Base-by-base conservation (phyloP, 2,797 vertebrate species). In the Chaunax sp. region DNA sequence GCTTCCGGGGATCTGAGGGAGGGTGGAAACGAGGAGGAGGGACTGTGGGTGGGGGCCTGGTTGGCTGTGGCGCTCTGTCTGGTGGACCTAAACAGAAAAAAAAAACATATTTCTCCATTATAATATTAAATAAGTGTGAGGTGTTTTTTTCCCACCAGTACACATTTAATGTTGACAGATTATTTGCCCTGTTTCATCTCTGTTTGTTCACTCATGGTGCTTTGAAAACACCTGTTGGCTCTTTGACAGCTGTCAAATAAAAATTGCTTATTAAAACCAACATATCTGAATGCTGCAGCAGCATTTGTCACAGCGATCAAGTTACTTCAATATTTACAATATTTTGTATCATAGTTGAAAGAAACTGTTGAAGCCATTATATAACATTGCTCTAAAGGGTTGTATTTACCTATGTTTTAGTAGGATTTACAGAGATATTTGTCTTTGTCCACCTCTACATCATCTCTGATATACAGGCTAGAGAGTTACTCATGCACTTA, bases 61-160 rank as follows among this genome's bases (percentile, higher is more conserved):
- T 99, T 2, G 98, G 98, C 87, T 98, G 96, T 58, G 95, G 94
- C 43, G 95, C 95, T 92, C 95, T 97, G 88, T 98, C 97, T 73
- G 98, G 98, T 82, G 98, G 98, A 92, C 98, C 98, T 99, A 83
- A 69, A 85, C 51, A 72, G 1, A 52, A 26, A 41, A 60, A 44
- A 47, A 6, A n/a, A n/a, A n/a, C n/a, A 4, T 16, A 23, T 53
- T 43, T 52, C 22, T 16, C 9, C 13, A 19, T 9, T 56, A 33
- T 76, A 13, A 65, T 37, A 46, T 38, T 15, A 38, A n/a, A n/a
- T n/a, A n/a, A n/a, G n/a, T n/a, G n/a, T n/a, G 37, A 14, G 13
- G 37, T 38, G 4, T 1, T 18, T 43, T 19, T 19, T 53, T 20
- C 28, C 61, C 5, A 60, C 38, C 52, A 37, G 23, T 22, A n/a